phyloP scores from a whole-genome alignment of 2,113 vertebrate genomes.

The Maccullochella peelii region DNA sequence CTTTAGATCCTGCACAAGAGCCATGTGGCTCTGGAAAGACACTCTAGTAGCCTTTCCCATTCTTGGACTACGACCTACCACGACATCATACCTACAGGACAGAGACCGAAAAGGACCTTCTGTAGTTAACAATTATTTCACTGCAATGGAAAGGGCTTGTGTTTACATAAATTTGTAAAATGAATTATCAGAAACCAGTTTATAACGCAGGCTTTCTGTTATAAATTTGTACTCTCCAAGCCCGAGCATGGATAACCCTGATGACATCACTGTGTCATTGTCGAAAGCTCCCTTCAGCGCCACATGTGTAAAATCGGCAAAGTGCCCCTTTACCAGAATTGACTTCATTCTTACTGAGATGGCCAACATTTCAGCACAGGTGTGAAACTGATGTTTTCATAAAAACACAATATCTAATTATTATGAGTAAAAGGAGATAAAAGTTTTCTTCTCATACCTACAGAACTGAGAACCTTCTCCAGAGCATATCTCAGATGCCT shows the following conservation, averaged over 20 bases:
- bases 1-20: conserved; percentile 79
- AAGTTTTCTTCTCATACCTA: conserved; percentile 76
- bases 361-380: neutral
- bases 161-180: no score
- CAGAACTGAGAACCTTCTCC: conserved; percentile 86
- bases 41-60: conserved; percentile 84
- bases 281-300: neutral
- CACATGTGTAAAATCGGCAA: neutral
- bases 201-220: no score
- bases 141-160: no score
- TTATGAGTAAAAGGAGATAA: neutral
- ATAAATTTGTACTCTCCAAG: no score
- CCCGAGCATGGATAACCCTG: no score
- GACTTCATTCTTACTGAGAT: neutral
- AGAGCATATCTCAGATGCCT: conserved; percentile 76
- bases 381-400: neutral
- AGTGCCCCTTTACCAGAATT: no score
- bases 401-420: neutral
- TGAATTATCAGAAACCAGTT: no score
- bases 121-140: no score
- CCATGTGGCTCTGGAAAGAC: conserved; percentile 81
- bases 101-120: neutral
- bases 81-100: conserved; percentile 75
- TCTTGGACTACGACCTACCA: conserved; percentile 82
- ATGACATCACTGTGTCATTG: neutral